Evolutionary conservation across 2,113 vertebrate genomes (phyloP).

Genomic region (Menura novaehollandiae): DNA sequence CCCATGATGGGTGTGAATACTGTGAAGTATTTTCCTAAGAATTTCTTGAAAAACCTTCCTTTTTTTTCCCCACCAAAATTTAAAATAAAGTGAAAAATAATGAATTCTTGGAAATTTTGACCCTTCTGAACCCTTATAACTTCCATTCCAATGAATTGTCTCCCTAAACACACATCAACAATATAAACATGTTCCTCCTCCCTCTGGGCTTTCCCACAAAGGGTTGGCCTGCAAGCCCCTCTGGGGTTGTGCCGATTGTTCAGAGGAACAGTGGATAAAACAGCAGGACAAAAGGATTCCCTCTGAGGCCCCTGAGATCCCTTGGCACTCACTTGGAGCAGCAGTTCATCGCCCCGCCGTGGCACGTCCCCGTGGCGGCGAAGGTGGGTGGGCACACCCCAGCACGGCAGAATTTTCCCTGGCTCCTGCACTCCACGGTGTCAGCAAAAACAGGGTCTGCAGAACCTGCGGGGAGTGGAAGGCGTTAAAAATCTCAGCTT

Average conservation of each 20-base stretch:
- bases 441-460: neutral
- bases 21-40: neutral
- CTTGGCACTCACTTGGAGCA: slow-evolving; percentile 2
- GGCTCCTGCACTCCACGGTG: neutral
- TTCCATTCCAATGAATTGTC: neutral
- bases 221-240: neutral
- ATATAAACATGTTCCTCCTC: fast-evolving
- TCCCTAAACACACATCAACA: neutral
- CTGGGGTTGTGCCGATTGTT: fast-evolving
- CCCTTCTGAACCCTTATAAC: neutral
- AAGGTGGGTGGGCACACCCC: neutral
- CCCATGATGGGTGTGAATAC: neutral
- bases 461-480: slow-evolving; percentile 8
- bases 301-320: neutral
- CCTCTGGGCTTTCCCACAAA: neutral
- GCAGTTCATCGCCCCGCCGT: neutral
- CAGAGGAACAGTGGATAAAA: neutral
- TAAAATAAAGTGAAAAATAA: neutral
- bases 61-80: neutral
- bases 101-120: neutral
- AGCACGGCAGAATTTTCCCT: neutral
- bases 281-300: neutral
- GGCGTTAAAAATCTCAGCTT: neutral
- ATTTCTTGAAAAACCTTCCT: fast-evolving
- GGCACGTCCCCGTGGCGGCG: neutral